Conservation (phyloP, 2,113 vertebrate species). For the Terrapene triunguis region DNA sequence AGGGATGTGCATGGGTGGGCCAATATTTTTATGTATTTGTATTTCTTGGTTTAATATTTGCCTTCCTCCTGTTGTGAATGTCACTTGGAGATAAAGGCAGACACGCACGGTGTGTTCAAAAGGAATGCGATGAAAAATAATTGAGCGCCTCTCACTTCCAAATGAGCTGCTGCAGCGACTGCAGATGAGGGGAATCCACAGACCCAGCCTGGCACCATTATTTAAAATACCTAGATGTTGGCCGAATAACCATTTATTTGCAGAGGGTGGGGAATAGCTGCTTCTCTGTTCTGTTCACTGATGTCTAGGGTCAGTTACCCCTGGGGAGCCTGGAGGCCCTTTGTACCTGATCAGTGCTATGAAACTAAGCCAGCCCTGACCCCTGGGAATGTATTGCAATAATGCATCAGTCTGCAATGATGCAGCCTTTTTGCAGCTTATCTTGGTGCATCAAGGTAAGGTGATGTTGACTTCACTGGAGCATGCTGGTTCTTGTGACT, state of each 20-base stretch:
- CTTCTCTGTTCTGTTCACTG: background rate
- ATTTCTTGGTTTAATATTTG: background rate
- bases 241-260: background rate
- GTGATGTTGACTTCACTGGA: no score
- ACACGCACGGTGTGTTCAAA: fast-evolving
- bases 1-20: no score
- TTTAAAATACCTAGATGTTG: background rate
- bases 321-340: background rate
- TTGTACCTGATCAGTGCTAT: background rate
- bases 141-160: background rate
- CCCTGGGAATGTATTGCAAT: background rate
- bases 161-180: background rate
- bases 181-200: background rate
- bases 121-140: background rate
- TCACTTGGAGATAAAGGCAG: fast-evolving
- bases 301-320: background rate
- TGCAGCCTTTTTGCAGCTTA: fast-evolving
- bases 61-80: background rate
- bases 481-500: fast-evolving
- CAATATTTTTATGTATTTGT: fast-evolving
- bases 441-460: background rate
- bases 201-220: background rate
- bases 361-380: background rate
- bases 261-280: background rate
- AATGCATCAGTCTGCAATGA: fast-evolving